These are phyloP conservation scores for Drosophila mercatorum DNA, from an alignment of 2,888 invertebrate species.

Conservation along the genomic window DNA sequence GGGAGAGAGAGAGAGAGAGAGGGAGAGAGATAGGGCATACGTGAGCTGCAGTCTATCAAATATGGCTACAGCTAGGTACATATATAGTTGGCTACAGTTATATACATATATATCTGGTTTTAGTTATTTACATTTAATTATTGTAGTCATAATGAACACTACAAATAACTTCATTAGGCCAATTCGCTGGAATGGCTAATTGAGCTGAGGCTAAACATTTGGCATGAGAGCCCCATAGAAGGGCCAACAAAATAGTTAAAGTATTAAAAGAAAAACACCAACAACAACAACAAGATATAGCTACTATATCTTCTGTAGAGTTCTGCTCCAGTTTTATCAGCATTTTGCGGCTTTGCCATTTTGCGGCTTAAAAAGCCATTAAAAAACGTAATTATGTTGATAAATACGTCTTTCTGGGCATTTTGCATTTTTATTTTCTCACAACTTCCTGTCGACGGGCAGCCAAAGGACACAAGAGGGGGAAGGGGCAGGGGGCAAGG, in stretches of 20 bases:
- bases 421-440: constrained; percentile 60
- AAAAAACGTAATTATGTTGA: constrained; percentile 83
- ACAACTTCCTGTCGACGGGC: constrained; percentile 56
- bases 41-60: neutral
- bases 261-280: neutral
- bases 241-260: neutral
- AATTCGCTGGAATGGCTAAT: constrained; percentile 37
- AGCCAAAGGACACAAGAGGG: neutral
- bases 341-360: constrained; percentile 63
- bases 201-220: constrained; percentile 33
- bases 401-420: constrained; percentile 78
- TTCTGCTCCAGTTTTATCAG: constrained; percentile 51
- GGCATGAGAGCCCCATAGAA: neutral
- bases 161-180: neutral
- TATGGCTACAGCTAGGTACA: neutral
- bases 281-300: constrained; percentile 1
- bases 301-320: constrained; percentile 23
- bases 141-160: neutral
- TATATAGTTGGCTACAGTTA: neutral
- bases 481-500: neutral
- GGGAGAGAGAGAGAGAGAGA: neutral
- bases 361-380: constrained; percentile 83
- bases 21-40: neutral
- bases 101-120: neutral
- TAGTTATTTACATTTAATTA: neutral